phyloP scores from a whole-genome alignment of 2,113 vertebrate genomes.

The cat (Felis catus) region DNA sequence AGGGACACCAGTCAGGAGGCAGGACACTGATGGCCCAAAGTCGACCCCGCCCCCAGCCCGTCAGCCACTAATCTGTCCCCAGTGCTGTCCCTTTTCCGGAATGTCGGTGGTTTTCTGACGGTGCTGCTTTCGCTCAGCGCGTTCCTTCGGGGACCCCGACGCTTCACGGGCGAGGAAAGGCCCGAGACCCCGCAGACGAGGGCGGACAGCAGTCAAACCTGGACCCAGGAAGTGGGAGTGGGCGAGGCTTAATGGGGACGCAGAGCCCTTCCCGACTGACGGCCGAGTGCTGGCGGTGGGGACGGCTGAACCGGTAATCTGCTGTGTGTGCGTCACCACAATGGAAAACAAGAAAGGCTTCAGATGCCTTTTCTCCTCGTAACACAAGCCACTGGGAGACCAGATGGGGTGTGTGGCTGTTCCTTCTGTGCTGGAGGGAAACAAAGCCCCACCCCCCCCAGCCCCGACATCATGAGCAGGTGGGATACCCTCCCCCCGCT shows the following conservation, averaged over 20 bases:
- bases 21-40: accelerated
- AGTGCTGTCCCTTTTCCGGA: neutral
- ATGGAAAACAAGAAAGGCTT: neutral
- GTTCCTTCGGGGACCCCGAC: neutral
- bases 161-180: neutral
- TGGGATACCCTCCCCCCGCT: accelerated
- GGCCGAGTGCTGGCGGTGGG: accelerated
- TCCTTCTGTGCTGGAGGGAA: neutral
- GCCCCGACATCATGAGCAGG: neutral
- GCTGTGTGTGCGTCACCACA: accelerated
- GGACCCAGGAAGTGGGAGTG: too few relatives aligned
- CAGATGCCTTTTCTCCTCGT: neutral
- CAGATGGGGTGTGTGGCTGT: accelerated
- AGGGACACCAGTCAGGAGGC: too few relatives aligned
- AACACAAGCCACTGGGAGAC: neutral
- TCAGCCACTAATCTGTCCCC: neutral
- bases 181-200: accelerated
- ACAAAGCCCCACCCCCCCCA: neutral
- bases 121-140: neutral
- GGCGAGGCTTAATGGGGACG: neutral
- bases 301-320: accelerated
- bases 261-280: accelerated
- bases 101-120: accelerated
- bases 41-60: neutral
- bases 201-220: too few relatives aligned